Percentiles rank a stretch among this genome's conserved stretches.
Evolutionary conservation across 1,140 invertebrate species (phyloP).

Genomic region (Dufourea novaeangliae): DNA sequence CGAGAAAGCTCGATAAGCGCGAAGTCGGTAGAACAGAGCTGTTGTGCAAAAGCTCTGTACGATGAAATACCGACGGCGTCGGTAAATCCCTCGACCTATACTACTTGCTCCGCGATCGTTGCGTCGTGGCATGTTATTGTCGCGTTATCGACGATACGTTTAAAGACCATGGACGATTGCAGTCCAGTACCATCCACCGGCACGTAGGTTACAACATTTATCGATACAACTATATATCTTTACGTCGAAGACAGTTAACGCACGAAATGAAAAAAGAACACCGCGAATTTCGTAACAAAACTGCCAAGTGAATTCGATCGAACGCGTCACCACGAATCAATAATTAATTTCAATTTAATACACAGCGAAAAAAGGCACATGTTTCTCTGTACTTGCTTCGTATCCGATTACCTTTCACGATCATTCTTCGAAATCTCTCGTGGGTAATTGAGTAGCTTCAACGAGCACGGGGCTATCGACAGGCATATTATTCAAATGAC

Average conservation of each 20-base stretch:
- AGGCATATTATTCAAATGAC: constrained; percentile 20
- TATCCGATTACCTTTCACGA: background rate
- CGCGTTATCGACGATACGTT: background rate
- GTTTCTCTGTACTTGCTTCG: constrained; percentile 31
- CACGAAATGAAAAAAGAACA: too few relatives aligned
- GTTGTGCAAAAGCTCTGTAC: background rate
- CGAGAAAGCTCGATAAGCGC: too few relatives aligned
- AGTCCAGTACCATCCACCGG: background rate
- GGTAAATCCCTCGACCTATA: constrained; percentile 13
- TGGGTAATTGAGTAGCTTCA: constrained; percentile 26
- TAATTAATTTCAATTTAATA: background rate
- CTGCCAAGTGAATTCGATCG: background rate
- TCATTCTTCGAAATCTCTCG: background rate
- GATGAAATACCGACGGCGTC: constrained; percentile 26
- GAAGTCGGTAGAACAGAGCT: too few relatives aligned
- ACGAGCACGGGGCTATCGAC: constrained; percentile 1
- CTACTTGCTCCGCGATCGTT: constrained; percentile 37
- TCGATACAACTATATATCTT: too few relatives aligned
- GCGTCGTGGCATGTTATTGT: background rate
- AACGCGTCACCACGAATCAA: background rate
- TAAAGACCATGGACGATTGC: background rate
- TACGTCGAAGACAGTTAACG: too few relatives aligned
- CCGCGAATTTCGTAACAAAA: too few relatives aligned
- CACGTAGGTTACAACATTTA: too few relatives aligned
- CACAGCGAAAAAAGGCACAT: background rate